Base-by-base conservation (phyloP, 2,113 vertebrate species). In the Thinocorus orbignyianus region DNA sequence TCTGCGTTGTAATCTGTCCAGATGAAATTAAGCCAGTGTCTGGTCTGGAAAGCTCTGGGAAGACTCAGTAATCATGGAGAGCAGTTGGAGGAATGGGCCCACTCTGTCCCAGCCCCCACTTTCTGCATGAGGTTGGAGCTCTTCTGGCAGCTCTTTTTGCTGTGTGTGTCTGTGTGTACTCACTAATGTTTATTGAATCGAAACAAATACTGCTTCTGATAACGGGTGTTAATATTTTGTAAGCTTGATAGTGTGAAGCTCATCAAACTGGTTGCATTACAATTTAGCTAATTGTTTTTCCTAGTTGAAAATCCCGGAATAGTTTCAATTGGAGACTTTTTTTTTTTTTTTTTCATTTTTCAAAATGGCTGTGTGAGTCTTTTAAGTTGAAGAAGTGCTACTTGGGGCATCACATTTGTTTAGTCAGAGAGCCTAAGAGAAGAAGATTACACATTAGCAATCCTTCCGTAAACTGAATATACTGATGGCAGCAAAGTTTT, bases 21-120 rank as follows among this genome's bases (percentile, higher is more conserved):
- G 8, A 25, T 46, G 25, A 48, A 66, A 44, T 49, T 33, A 51
- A 51, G 33, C 39, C 19, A 14, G 6, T 22, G 11, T 41, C 65
- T 71, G 41, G 19, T 37, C 30, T 68, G 37, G 19, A 46, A n/a
- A 44, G 12, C 33, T 79, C 14, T 49, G 72, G 18, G 8, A 62
- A 44, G 28, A 17, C 37, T 23, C 7, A 0, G 6, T 46, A 41
- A 13, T 46, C 4, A 0, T 13, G 17, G 52, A 10, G 26, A 78
- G 26, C 33, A 18, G 19, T 11, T 31, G 55, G 31, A 92, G 25
- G 26, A 73, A 18, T 22, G 10, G 26, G 39, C 17, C 22, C 4
- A 0, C 66, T 86, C 54, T 10, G 12, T 26, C 31, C 13, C 13
- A 31, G 11, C 3, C 7, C 5, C 3, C 5, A 2, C 31, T 44